A percentile compares a stretch with the other conserved stretches of the same genome.
Evolutionary conservation across 2,113 vertebrate genomes (phyloP).

Genomic region (Gracilinanus agilis): DNA sequence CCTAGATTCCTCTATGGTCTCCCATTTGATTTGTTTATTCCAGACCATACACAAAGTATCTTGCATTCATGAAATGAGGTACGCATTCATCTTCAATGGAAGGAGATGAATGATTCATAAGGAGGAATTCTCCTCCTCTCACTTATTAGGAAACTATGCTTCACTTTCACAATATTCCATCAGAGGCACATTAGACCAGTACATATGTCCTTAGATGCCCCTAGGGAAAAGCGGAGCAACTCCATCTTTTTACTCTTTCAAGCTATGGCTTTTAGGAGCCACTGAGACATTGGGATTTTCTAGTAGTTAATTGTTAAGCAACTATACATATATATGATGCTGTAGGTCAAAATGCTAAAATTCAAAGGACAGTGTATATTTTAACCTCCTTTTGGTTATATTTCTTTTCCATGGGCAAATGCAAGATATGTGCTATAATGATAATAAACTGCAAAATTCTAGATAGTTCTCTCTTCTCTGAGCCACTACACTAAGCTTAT

Average conservation of each 20-base stretch:
- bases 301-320: too few relatives aligned
- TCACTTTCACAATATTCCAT: background rate
- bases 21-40: background rate
- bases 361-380: too few relatives aligned
- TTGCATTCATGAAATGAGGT: background rate
- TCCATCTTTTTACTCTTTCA: accelerated
- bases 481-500: background rate
- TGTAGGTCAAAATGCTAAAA: too few relatives aligned
- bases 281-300: background rate
- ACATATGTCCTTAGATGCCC: background rate
- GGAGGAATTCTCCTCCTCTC: background rate
- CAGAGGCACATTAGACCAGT: background rate
- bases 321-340: too few relatives aligned
- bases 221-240: background rate
- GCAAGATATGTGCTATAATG: background rate
- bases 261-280: background rate
- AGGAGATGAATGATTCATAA: background rate
- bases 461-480: background rate
- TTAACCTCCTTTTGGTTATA: background rate
- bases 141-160: background rate
- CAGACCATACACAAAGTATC: background rate
- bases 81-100: background rate
- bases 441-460: conserved; percentile 15
- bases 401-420: background rate
- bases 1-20: conserved; percentile 3